Conservation (phyloP, 92 coral and sea anemone genomes). For the Parazoanthus swiftii region DNA sequence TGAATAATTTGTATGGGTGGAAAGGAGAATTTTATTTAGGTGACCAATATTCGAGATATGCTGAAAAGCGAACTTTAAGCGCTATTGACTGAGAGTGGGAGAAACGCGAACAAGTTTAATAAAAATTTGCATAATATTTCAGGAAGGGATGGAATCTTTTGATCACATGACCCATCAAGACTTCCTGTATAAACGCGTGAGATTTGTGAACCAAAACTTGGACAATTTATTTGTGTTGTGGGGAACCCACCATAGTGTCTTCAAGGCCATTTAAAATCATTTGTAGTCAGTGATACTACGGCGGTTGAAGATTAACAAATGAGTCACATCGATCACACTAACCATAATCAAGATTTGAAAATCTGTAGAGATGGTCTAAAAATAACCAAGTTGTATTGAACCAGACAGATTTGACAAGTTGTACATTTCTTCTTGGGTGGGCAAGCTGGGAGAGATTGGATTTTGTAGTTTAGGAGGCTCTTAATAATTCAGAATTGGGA, state of each 20-base stretch:
- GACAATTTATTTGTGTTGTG: conserved; percentile 5
- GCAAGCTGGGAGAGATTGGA: background rate
- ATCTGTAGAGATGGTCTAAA: conserved; percentile 7
- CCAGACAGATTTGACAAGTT: conserved; percentile 14
- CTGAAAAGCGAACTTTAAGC: conserved; percentile 29
- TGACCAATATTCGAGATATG: conserved; percentile 28
- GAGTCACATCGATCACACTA: background rate
- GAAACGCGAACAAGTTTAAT: conserved; percentile 53
- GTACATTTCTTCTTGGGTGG: conserved; percentile 41
- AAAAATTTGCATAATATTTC: conserved; percentile 72
- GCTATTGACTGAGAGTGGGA: conserved; percentile 40
- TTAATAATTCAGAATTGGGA: conserved; percentile 1
- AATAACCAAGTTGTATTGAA: conserved; percentile 8
- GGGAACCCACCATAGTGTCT: conserved; percentile 7
- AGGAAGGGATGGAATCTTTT: conserved; percentile 70
- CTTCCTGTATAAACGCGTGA: conserved; percentile 14
- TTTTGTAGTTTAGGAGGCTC: background rate
- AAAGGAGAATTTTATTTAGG: conserved; percentile 11
- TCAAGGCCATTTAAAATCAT: background rate
- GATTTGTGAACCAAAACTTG: conserved; percentile 16
- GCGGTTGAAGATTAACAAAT: background rate
- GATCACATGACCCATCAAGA: conserved; percentile 58
- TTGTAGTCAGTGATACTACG: background rate
- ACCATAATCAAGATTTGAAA: conserved; percentile 15
- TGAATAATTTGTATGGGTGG: conserved; percentile 36